Base-by-base conservation (phyloP, 2,888 invertebrate species). In the Adineta ricciae region DNA sequence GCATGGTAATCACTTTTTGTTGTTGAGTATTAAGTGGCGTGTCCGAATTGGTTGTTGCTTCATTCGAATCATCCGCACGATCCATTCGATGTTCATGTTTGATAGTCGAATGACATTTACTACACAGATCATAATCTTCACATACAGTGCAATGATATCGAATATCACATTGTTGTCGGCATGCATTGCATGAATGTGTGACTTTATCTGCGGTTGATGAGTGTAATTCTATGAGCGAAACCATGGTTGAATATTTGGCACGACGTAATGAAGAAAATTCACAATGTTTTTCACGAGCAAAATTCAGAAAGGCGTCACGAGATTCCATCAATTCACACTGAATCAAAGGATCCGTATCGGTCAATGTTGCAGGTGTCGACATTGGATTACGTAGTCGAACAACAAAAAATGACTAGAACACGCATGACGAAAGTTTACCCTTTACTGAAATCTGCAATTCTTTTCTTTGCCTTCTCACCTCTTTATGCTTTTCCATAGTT, bases 401-500 rank as follows among this genome's bases (percentile, higher is more conserved):
- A 64, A 64, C 56, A 24, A 64, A 64, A 64, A 64, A 64, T 64
- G 56, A n/a, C 56, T 64, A 24, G 27, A 64, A 64, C 5, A 27
- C 11, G 46, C 5, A 46, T 46, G n/a, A n/a, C n/a, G n/a, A n/a
- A n/a, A n/a, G n/a, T n/a, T n/a, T n/a, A n/a, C n/a, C n/a, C n/a
- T n/a, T n/a, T n/a, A n/a, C n/a, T n/a, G n/a, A n/a, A n/a, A n/a
- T n/a, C n/a, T n/a, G n/a, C n/a, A n/a, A n/a, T n/a, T n/a, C n/a
- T n/a, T n/a, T n/a, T n/a, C n/a, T n/a, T n/a, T n/a, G n/a, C n/a
- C n/a, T 16, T 50, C 19, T 50, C 19, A 91, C 91, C 92, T 99
- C 99, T 91, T 98, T 98, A 91, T 99, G 98, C 90, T 99, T 99
- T 91, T 99, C 99, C 97, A 99, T 98, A 21, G 97, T 97, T 84